phyloP scores from a whole-genome alignment of 2,113 vertebrate species.

The Eptatretus burgeri region DNA sequence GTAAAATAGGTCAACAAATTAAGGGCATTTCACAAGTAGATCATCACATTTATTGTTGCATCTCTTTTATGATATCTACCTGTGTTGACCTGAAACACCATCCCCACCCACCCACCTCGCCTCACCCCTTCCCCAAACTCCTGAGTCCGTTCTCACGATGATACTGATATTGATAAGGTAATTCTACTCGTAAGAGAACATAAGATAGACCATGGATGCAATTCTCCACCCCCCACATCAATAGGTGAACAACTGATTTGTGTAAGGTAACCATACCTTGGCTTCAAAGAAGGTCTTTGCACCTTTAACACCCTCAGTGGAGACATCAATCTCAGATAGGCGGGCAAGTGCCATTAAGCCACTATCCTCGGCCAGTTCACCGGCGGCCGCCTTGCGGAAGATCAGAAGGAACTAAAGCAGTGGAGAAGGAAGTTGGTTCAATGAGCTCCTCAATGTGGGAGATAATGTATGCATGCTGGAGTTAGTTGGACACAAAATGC shows the following conservation, averaged over 20 bases:
- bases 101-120: not conserved
- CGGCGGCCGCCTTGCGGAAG: constrained; percentile 62
- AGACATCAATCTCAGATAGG: constrained; percentile 70
- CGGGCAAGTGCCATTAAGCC: constrained; percentile 44
- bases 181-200: not conserved
- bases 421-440: not conserved
- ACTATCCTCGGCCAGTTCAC: constrained; percentile 58
- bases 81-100: too few relatives aligned
- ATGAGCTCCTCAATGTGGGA: too few relatives aligned
- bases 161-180: not conserved
- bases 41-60: too few relatives aligned
- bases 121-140: not conserved
- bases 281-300: constrained; percentile 84
- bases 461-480: too few relatives aligned
- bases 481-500: too few relatives aligned
- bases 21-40: too few relatives aligned
- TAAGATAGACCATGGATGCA: not conserved
- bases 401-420: constrained; percentile 49
- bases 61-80: too few relatives aligned
- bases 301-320: constrained; percentile 60
- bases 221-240: not conserved
- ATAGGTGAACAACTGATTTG: not conserved
- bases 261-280: constrained; percentile 28
- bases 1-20: too few relatives aligned
- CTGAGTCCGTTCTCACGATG: not conserved